Base-by-base conservation (phyloP, 2,888 invertebrate genomes). In the Tipula lateralis region DNA sequence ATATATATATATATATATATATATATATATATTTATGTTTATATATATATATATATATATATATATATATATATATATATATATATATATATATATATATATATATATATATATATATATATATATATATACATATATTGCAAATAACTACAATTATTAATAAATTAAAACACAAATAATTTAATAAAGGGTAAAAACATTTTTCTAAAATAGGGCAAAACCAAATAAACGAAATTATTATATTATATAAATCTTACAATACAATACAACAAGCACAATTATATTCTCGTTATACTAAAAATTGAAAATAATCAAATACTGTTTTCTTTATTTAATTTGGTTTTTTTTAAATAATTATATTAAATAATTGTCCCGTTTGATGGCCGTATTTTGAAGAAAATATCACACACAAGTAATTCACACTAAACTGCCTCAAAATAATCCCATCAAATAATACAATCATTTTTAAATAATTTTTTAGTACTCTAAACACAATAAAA, bases 381-480 rank as follows among this genome's bases (percentile, higher is more conserved):
- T 66, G 66, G 66, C 66, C 66, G 66, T 66, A 66, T 66, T 66
- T 66, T 66, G 66, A 66, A 66, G 66, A 66, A 66, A 66, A 66
- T 66, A 66, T 66, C 66, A 66, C 66, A 66, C 24, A 66, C 3
- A 66, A 24, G 24, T 12, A 66, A 66, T 7, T 66, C 66, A 66
- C 66, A 24, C 66, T 66, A 66, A 66, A 66, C 66, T 66, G 66
- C 66, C 66, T 66, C 66, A 66, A 66, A 66, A 66, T 66, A 66
- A 24, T 66, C 66, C 66, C 66, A 66, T 66, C 66, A 66, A 66
- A 66, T 66, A 66, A 66, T 24, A 66, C 66, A 66, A 66, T 66
- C 66, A 24, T 66, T 66, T 66, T 66, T 66, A 24, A 66, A 66
- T 2, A 66, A 2, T 24, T 66, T 24, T 66, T 66, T 66, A 66